These are phyloP conservation scores for Gouania willdenowi DNA, from an alignment of 2,797 vertebrate genomes.

Conservation along the genomic window DNA sequence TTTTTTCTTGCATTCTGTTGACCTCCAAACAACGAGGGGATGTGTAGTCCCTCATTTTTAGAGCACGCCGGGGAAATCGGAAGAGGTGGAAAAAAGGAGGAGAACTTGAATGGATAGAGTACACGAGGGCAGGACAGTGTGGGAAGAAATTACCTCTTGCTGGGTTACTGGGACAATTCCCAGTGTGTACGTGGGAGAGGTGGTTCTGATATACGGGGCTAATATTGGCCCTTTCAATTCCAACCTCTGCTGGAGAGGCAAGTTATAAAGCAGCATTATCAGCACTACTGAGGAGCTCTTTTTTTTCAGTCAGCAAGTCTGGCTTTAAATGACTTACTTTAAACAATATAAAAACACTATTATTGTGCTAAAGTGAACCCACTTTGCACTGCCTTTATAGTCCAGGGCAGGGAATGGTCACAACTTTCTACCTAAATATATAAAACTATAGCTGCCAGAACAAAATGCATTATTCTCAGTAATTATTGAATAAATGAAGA, in stretches of 20 bases:
- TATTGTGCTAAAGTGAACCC: no score
- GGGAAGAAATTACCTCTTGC: constrained; percentile 79
- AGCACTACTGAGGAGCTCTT: constrained; percentile 37
- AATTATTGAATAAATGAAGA: no score
- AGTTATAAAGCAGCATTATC: constrained; percentile 28
- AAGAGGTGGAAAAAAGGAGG: constrained; percentile 57
- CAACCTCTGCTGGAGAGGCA: constrained; percentile 15
- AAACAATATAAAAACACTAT: no score
- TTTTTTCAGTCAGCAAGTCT: constrained; percentile 24
- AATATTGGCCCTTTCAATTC: constrained; percentile 2
- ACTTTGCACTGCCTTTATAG: no score
- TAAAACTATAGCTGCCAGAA: no score
- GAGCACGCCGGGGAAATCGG: constrained; percentile 66
- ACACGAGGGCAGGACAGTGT: constrained; percentile 86
- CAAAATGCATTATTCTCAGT: no score
- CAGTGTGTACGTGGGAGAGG: constrained; percentile 13
- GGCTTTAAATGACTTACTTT: no score
- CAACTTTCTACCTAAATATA: no score
- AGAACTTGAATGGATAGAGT: constrained; percentile 73
- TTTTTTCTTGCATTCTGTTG: constrained; percentile 48
- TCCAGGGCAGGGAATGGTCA: no score
- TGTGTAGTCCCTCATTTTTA: constrained; percentile 85
- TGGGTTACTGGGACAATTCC: constrained; percentile 72
- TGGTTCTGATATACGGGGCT: background rate
- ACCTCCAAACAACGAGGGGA: constrained; percentile 82